A percentile compares a stretch with the other conserved stretches of the same genome.
Conservation (phyloP, 2,113 vertebrate genomes). For the Anser cygnoides region DNA sequence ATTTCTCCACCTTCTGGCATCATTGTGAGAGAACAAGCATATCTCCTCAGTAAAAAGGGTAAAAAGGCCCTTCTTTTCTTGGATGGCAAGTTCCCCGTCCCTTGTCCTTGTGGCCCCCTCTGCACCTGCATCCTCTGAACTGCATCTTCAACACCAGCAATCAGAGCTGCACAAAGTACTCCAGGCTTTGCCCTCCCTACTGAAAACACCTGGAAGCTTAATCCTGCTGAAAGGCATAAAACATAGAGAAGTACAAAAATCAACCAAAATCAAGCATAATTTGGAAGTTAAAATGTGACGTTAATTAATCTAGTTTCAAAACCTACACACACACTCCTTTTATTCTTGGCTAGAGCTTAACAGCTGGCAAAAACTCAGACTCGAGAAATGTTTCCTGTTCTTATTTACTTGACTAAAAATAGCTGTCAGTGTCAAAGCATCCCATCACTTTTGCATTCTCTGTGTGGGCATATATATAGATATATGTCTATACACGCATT, state of each 20-base stretch:
- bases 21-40: neutral
- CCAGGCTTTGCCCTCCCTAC: neutral
- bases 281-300: neutral
- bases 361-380: neutral
- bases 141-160: neutral
- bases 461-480: neutral
- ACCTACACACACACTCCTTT: neutral
- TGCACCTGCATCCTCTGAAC: neutral
- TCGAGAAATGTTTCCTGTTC: neutral
- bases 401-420: constrained; percentile 44
- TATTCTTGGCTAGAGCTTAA: neutral
- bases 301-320: neutral
- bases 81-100: fast-evolving
- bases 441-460: neutral
- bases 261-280: neutral
- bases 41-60: neutral
- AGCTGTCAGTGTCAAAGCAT: constrained; percentile 6
- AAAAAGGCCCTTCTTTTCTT: neutral
- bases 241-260: neutral
- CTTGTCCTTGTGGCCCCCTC: neutral
- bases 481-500: neutral
- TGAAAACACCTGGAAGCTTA: neutral
- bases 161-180: neutral
- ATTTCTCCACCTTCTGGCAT: neutral
- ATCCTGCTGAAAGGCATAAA: neutral